Base-by-base conservation (phyloP, 1,140 invertebrate species). In the Macrocentrus cingulum region DNA sequence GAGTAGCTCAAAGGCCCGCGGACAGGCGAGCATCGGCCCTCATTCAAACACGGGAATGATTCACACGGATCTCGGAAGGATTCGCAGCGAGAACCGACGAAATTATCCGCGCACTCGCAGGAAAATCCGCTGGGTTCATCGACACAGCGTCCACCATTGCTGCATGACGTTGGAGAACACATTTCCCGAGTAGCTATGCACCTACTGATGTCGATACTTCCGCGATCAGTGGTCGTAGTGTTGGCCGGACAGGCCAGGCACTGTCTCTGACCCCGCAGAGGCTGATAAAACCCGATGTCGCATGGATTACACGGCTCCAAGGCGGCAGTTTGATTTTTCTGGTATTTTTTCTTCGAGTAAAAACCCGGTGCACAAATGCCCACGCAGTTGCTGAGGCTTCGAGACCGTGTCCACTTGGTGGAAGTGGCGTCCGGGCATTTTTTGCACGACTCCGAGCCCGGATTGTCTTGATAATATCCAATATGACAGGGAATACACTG, bases 401-500 rank as follows among this genome's bases (percentile, higher is more conserved):
- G 85, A 0, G 84, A 78, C 48, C 83, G 82, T 20, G 79, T 71
- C 56, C 75, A 76, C 44, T 75, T 79, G 0, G 87, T 90, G 1
- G 82, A 87, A 16, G 82, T 83, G 60, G 82, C 71, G n/a, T 72
- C 55, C 0, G 87, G 87, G 72, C 88, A 90, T 9, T 76, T 70
- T 22, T 80, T 65, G 66, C 87, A 90, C 0, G 72, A 69, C 0
- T 75, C 66, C 39, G 84, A 80, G 23, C 84, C 87, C 39, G 81
- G 72, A 32, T 71, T 41, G 29, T 82, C 80, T 62, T 88, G 86
- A 62, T 85, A 90, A n/a, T 79, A 81, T 3, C 86, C 86, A 44
- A 81, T 66, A 16, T 74, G 69, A 68, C 88, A 90, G 15, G 81
- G 72, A 39, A 82, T 76, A 62, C 87, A 89, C 13, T 65, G 66